Conservation (phyloP, 2,888 invertebrate species). For the Caenorhabditis sp. region DNA sequence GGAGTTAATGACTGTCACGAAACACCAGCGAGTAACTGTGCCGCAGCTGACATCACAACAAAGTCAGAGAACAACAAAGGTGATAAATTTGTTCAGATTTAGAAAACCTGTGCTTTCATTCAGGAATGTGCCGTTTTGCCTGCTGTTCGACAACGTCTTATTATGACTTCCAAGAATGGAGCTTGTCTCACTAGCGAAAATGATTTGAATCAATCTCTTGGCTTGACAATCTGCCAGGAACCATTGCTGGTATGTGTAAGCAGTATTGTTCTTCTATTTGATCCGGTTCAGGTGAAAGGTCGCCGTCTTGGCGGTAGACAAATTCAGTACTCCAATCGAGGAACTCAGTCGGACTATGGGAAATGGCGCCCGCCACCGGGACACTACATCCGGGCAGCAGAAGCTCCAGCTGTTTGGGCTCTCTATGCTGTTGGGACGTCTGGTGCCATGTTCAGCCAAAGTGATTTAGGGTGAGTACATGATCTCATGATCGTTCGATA, state of each 20-base stretch:
- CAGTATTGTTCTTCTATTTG: too few relatives aligned
- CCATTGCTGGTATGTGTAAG: conserved; percentile 3
- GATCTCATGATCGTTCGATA: background rate
- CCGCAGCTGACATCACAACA: conserved; percentile 64
- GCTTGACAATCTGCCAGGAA: background rate
- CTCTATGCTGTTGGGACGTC: conserved; percentile 24
- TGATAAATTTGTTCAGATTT: background rate
- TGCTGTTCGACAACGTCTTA: conserved; percentile 15
- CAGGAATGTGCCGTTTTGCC: conserved; percentile 41
- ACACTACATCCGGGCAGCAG: conserved; percentile 14
- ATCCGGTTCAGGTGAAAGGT: background rate
- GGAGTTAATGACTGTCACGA: conserved; percentile 62
- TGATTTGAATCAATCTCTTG: conserved; percentile 24
- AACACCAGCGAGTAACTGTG: conserved; percentile 70
- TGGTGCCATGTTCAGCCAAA: background rate
- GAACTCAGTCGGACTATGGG: background rate
- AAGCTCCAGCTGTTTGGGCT: conserved; percentile 13
- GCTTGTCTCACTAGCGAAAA: background rate
- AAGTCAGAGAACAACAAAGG: conserved; percentile 58
- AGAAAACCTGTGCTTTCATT: background rate
- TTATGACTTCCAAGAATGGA: conserved; percentile 4
- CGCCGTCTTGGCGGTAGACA: background rate
- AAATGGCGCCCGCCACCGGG: conserved; percentile 14
- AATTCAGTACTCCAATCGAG: background rate
- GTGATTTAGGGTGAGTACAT: conserved; percentile 1